Evolutionary conservation across 1,140 invertebrate genomes (phyloP).

Genomic region (Polyergus mexicanus): DNA sequence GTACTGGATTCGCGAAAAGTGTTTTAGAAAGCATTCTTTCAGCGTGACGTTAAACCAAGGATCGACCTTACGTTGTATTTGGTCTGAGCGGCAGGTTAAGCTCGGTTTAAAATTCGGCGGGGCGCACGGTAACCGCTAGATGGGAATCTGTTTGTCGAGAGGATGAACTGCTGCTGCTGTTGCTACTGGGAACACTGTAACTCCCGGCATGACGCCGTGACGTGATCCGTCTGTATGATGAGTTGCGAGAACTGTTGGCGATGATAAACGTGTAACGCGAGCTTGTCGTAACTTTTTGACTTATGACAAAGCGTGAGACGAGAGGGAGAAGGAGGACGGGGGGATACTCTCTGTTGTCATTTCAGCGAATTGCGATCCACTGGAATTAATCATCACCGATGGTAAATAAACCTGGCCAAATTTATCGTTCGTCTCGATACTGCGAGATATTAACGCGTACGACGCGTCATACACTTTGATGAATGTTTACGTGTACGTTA

Average conservation of each 20-base stretch:
- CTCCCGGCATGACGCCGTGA: constrained; percentile 45
- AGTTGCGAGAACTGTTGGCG: constrained; percentile 60
- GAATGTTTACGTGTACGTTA: constrained; percentile 33
- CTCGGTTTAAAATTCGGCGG: constrained; percentile 66
- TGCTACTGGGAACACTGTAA: constrained; percentile 43
- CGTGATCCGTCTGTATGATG: constrained; percentile 66
- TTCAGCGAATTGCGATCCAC: constrained; percentile 54
- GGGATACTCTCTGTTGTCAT: constrained; percentile 9
- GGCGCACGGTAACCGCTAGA: constrained; percentile 23
- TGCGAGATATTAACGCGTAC: constrained; percentile 42
- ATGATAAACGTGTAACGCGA: constrained; percentile 60
- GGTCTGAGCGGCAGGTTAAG: constrained; percentile 15
- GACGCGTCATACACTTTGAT: constrained; percentile 35
- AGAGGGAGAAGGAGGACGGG: background rate
- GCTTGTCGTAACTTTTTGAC: constrained; percentile 68
- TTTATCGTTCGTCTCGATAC: constrained; percentile 26
- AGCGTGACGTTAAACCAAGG: constrained; percentile 39
- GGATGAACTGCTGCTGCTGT: constrained; percentile 56
- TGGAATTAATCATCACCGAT: constrained; percentile 48
- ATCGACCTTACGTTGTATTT: constrained; percentile 43
- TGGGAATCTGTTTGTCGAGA: constrained; percentile 68
- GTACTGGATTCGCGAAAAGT: constrained; percentile 52
- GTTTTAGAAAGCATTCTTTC: constrained; percentile 55
- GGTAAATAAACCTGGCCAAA: constrained; percentile 49
- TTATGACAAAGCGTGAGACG: constrained; percentile 48